Evolutionary conservation across 2,888 invertebrate species (phyloP), one percentile per base, ranked within the genome.

Genomic region (Platerodrilus igneus): DNA sequence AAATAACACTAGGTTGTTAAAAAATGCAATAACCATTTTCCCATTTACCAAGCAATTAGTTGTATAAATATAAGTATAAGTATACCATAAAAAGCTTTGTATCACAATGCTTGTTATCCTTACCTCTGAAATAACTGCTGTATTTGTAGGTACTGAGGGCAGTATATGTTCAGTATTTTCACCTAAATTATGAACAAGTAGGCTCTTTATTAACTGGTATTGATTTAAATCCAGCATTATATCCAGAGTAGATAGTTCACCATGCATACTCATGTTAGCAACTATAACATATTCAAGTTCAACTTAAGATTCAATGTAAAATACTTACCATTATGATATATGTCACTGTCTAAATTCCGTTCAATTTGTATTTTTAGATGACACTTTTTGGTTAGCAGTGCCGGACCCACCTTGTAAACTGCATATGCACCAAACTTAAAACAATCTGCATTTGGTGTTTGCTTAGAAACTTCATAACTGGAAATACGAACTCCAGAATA

Each of bases 131-230:
- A 55, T 53, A n/a, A 56, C 39, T 13, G 48, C 56, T 45, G 61
- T 45, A 45, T 58, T 41, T 47, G 59, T 31, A 4, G 32, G 23
- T 10, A 67, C 47, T 48, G 68, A 65, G 4, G 67, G 62, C 42
- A 62, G 68, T 28, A 83, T 72, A 51, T 83, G 81, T 48, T 86
- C 84, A 8, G 87, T 76, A 53, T 78, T 75, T 67, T 94, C 95
- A 1, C 90, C 93, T 47, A 96, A 79, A 71, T 96, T 96, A 68
- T 88, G 86, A 2, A 83, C 78, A 4, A 96, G 72, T 41, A 96
- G 77, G 10, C 93, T 94, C 43, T 89, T 78, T 34, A 96, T 78
- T 23, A 95, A 71, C 64, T 85, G 83, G 69, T 93, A 95, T 66
- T 94, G 92, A 30, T 81, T 76, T 30, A 86, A 75, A 70, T 91